phyloP scores from a whole-genome alignment of 2,888 invertebrate genomes.

The Romanomermis culicivorax region DNA sequence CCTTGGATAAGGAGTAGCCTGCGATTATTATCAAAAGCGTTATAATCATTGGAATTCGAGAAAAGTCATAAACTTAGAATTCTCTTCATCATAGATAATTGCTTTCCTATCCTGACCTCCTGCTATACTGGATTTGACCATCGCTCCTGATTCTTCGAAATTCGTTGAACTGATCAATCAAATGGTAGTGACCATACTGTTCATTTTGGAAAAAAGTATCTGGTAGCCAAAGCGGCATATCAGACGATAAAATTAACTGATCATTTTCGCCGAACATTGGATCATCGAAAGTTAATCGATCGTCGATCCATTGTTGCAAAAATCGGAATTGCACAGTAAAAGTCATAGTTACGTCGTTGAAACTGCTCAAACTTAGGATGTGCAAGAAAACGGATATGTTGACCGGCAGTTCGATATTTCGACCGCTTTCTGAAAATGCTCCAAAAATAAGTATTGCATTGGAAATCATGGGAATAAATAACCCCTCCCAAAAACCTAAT shows the following conservation, averaged over 20 bases:
- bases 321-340: slow-evolving; percentile 10
- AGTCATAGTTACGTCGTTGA: slow-evolving; percentile 10
- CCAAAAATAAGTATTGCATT: no score
- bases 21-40: no score
- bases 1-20: no score
- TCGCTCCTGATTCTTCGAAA: slow-evolving; percentile 5
- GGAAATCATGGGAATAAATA: no score
- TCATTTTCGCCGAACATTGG: not conserved
- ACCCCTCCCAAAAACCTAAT: no score
- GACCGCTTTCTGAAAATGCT: no score
- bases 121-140: slow-evolving; percentile 8
- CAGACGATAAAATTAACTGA: not conserved
- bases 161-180: slow-evolving; percentile 7
- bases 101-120: slow-evolving; percentile 10
- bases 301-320: slow-evolving; percentile 9
- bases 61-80: no score
- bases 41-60: no score
- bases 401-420: no score
- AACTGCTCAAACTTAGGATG: slow-evolving; percentile 5
- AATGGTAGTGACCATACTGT: slow-evolving; percentile 9
- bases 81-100: no score
- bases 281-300: slow-evolving; percentile 5
- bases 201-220: slow-evolving; percentile 12
- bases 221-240: slow-evolving; percentile 10
- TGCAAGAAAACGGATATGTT: not conserved